Conservation (phyloP, 2,797 vertebrate genomes). For the Oryzias sinensis region DNA sequence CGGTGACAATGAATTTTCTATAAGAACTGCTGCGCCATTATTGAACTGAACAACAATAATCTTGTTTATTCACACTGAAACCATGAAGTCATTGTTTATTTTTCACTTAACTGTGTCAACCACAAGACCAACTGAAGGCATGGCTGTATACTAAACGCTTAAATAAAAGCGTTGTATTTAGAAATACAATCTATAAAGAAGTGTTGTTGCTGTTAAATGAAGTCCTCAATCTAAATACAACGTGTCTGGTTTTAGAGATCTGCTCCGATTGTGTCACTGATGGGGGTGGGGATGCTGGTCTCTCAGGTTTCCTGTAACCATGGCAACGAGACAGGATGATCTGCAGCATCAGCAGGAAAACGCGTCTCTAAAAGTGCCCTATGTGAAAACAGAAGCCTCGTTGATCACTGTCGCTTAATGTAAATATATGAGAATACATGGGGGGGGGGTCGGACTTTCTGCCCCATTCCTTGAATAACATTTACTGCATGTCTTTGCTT, state of each 20-base stretch:
- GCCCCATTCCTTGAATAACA: too few species aligned
- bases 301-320: conserved; percentile 25
- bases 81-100: not conserved
- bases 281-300: conserved; percentile 11
- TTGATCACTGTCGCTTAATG: conserved; percentile 45
- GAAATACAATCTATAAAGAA: too few species aligned
- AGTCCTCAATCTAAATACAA: conserved; percentile 1
- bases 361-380: conserved; percentile 1
- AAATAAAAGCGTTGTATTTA: too few species aligned
- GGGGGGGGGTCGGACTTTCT: conserved; percentile 2
- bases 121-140: too few species aligned
- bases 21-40: conserved; percentile 18
- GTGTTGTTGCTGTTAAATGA: too few species aligned
- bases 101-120: too few species aligned
- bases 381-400: conserved; percentile 11
- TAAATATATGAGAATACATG: conserved; percentile 7
- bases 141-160: too few species aligned
- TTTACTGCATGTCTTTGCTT: too few species aligned
- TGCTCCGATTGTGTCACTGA: conserved; percentile 6
- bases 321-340: conserved; percentile 27
- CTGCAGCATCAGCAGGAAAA: conserved; percentile 36
- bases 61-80: not conserved
- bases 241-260: not conserved
- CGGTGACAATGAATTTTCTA: conserved; percentile 27
- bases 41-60: not conserved